Evolutionary conservation across 1,140 invertebrate species (phyloP), one percentile per base, ranked within the genome.

Genomic region (Helicoverpa armigera): DNA sequence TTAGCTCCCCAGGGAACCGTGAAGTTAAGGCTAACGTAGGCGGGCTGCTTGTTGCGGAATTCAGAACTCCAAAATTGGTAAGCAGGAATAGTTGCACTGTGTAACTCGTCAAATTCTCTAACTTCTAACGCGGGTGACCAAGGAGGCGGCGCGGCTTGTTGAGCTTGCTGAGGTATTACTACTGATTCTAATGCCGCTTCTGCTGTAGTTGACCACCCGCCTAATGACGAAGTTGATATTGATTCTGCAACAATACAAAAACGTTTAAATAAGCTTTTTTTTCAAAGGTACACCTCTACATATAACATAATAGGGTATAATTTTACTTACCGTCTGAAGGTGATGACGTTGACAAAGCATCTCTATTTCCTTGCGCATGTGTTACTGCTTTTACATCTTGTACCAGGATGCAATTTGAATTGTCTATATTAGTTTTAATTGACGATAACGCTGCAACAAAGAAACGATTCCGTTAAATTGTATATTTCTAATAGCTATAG

Each of bases 1-100:
- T 99, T 98, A 13, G 98, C 98, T 85, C 98, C 97, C 96, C 97
- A 97, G 0, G 98, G 98, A 83, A 99, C 94, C 11, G 98, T 98
- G 86, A 99, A 97, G 94, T 99, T 99, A 90, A 99, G 96, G 78
- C 98, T 96, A 85, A 99, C 97, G 90, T 98, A 98, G 58, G 98
- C 97, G 56, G 98, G 97, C 91, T 98, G 97, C 91, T 98, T 98
- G 94, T 98, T 98, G 73, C 97, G 96, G 90, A 99, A 98, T 95
- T 98, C 98, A 14, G 97, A 97, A 91, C 98, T 98, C 98, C 98
- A 99, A 93, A 99, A 98, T 87, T 98, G 97, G 94, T 98, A 98
- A 43, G 98, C 97, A 83, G 97, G 97, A 90, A 99, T 98, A 48
- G 97, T 96, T 78, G 97, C 97, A 53, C 97, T 96, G 88, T 98